Base-by-base conservation (phyloP, 2,888 invertebrate genomes). In the Erannis defoliaria region DNA sequence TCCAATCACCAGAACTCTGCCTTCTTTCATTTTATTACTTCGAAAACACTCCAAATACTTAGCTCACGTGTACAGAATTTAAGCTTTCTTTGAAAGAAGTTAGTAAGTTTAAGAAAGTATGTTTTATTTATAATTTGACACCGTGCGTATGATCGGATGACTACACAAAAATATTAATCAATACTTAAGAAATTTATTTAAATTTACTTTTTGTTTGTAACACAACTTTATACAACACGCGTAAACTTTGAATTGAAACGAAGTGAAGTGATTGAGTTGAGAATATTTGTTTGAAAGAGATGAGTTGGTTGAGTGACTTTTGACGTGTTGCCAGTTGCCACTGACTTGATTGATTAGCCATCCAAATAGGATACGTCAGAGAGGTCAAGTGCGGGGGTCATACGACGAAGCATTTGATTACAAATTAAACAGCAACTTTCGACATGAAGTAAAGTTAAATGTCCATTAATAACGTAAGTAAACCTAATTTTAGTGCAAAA, bases 1-100 rank as follows among this genome's bases (percentile, higher is more conserved):
- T 14, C 99, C 99, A 76, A 99, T 95, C 54, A 99, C 95, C 70
- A 98, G 89, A 67, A 98, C 94, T 76, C 94, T 91, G 54, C 76
- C 79, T 93, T 93, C 84, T 73, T 83, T 77, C 90, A 90, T 91
- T 72, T 60, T 69, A 61, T 53, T 29, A 48, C 33, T 59, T 38
- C 40, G 53, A 26, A 56, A 62, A 48, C 51, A 55, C 55, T 56
- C 14, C 23, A 53, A 66, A 74, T 21, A 49, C 38, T 49, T 67
- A 65, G 42, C 62, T 80, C 77, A 81, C 84, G 82, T 77, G 80
- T 77, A 64, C 51, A 55, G 14, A 42, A 31, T 33, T 53, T 48
- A 33, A 43, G 18, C 31, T 46, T 46, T 33, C 5, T 26, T 21
- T 4, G 9, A 21, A 29, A 10, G 51, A 45, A 5, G 33, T 43